Evolutionary conservation across 1,140 invertebrate species (phyloP), one percentile per base, ranked within the genome.

Genomic region (Meloidogyne floridensis): DNA sequence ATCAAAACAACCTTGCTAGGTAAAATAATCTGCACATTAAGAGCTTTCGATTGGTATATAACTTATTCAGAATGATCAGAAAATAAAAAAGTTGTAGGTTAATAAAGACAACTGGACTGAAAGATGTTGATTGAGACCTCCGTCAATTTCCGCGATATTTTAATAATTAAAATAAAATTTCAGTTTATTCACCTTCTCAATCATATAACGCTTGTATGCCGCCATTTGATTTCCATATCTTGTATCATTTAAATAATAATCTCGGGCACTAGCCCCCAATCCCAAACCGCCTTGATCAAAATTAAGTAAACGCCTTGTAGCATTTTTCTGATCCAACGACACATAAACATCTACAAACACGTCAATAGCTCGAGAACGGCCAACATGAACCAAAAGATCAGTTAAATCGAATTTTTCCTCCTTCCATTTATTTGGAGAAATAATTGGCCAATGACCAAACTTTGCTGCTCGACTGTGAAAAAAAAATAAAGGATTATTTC

Each of bases 201-300:
- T 85, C 56, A 88, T 80, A 72, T 87, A 86, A 43, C 82, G 75
- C 56, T 82, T 73, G 56, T 89, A 89, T 18, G 88, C 88, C 13
- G 79, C 87, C 80, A 89, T 80, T 81, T 89, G 88, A 56, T 89
- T 89, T 6, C 74, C 86, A 75, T 89, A 89, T 71, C 81, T 82
- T 10, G 83, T 88, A 47, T 89, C 85, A 75, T 89, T 89, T 73
- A 89, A 77, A 70, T 90, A 89, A 72, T 89, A 89, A 72, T 89
- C 88, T 15, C 88, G 69, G 4, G 88, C 85, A 42, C 75, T 77
- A 54, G 81, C 75, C 11, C 88, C 88, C 20, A 89, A 74, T 13
- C 86, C 87, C 7, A 89, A 83, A 56, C 78, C 82, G 59, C 86
- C 86, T 82, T 88, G 87, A 78, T 88, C 87, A 71, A 88, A 86